Base-by-base conservation (phyloP, 2,113 vertebrate species). In the Phocoena phocoena region DNA sequence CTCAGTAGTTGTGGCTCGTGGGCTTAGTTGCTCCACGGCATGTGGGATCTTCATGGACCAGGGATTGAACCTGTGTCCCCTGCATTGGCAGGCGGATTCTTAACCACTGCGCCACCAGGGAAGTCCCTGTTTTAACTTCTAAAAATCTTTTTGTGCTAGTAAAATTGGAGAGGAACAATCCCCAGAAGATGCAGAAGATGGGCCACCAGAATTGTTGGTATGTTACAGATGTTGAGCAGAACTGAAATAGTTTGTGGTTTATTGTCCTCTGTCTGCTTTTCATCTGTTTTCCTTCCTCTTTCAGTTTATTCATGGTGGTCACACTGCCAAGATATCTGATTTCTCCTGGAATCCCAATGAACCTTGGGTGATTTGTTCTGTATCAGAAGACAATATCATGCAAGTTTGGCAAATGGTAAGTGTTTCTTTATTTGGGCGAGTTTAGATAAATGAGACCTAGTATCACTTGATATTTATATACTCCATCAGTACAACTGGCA, bases 341-440 rank as follows among this genome's bases (percentile, higher is more conserved):
- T 99, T 99, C 98, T 99, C 99, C 77, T 99, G 99, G 99, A 99
- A 99, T 98, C 99, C 99, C 84, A 99, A 99, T 50, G 99, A 99
- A 95, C 99, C 99, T 17, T 99, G 99, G 99, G 99, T 99, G 98
- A 99, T 99, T 98, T 99, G 99, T 98, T 99, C 99, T 97, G 99
- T 99, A 98, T 99, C 99, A 97, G 99, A 99, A 98, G 99, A 99
- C 96, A 99, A 99, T 98, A 99, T 99, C 98, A 99, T 99, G 99
- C 99, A 99, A 99, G 99, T 99, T 74, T 99, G 99, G 99, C 99
- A 99, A 91, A 99, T 99, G 99, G 99, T 99, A 92, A 99, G 99
- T 86, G 36, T 53, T 84, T n/a, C 31, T 44, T 81, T 13, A 18
- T 90, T 96, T 97, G 6, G 55, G 41, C 5, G 47, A 50, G 11